Conservation (phyloP, 2,888 invertebrate genomes). For the Mesoligia furuncula region DNA sequence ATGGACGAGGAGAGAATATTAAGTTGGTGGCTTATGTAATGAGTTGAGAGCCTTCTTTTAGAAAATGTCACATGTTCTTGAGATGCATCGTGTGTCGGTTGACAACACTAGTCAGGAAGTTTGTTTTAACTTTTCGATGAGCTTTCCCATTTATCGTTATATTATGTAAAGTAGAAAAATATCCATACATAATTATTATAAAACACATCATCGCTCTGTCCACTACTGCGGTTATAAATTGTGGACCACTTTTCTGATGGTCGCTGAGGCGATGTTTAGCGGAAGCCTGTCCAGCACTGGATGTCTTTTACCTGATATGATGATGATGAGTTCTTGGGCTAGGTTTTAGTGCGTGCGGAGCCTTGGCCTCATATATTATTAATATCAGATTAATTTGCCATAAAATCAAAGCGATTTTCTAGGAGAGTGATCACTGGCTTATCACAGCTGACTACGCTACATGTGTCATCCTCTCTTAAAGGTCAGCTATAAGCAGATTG, state of each 20-base stretch:
- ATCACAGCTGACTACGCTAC: conserved; percentile 39
- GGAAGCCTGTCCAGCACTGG: background rate
- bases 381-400: conserved; percentile 31
- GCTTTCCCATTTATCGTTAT: conserved; percentile 10
- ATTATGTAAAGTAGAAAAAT: conserved; percentile 14
- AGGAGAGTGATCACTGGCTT: conserved; percentile 32
- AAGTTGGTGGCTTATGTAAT: conserved; percentile 44
- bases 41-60: conserved; percentile 15
- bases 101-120: conserved; percentile 21
- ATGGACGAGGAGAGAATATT: conserved; percentile 46
- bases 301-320: background rate
- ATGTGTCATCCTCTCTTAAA: conserved; percentile 43
- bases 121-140: conserved; percentile 15
- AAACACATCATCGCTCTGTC: background rate
- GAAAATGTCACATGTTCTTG: conserved; percentile 20
- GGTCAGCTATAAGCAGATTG: conserved; percentile 57
- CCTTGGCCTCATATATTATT: background rate
- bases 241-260: background rate
- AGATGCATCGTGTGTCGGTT: conserved; percentile 25
- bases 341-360: background rate
- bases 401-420: conserved; percentile 44
- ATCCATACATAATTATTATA: conserved; percentile 16
- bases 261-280: background rate
- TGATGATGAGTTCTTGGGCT: background rate
- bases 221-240: background rate